Percentiles rank a stretch among this genome's conserved stretches.
These are phyloP conservation scores for Rutilus rutilus DNA, from an alignment of 2,113 vertebrate genomes.

Conservation along the genomic window DNA sequence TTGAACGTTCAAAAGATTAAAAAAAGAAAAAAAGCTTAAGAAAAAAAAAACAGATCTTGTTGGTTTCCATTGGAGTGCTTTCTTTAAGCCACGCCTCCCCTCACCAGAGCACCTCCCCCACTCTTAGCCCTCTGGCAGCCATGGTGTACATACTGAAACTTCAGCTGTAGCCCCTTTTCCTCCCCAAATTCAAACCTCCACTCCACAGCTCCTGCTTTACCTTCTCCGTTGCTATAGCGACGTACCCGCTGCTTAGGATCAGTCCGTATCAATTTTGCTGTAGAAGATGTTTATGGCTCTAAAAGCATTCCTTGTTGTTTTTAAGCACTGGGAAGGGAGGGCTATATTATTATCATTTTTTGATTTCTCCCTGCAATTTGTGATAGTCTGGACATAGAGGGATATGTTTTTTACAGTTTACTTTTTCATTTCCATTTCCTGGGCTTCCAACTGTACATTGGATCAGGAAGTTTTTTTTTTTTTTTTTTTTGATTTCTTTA, in stretches of 20 bases:
- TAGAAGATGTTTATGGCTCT: conserved; percentile 83
- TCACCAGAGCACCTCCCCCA: conserved; percentile 74
- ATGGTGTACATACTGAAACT: conserved; percentile 77
- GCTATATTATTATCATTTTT: conserved; percentile 53
- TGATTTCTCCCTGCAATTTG: conserved; percentile 54
- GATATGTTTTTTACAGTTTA: conserved; percentile 63
- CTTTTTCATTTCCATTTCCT: conserved; percentile 58
- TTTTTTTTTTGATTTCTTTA: conserved; percentile 59
- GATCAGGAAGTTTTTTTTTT: conserved; percentile 57
- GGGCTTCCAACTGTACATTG: conserved; percentile 56
- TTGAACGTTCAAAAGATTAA: conserved; percentile 82
- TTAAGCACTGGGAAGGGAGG: conserved; percentile 76
- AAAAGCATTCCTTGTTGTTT: conserved; percentile 87
- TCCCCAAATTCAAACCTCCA: conserved; percentile 36
- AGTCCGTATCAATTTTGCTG: conserved; percentile 45
- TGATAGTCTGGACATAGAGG: conserved; percentile 58
- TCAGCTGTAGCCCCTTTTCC: conserved; percentile 58
- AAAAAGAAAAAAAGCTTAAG: conserved; percentile 81
- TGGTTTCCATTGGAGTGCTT: conserved; percentile 99
- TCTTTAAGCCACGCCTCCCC: conserved; percentile 89
- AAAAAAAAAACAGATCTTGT: conserved; percentile 84
- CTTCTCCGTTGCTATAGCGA: conserved; percentile 52
- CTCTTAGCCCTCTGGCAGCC: conserved; percentile 56
- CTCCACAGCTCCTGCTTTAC: conserved; percentile 52
- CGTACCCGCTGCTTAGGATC: conserved; percentile 54